phyloP scores from a whole-genome alignment of 2,797 vertebrate species.

The Tenualosa thibaudeaui region DNA sequence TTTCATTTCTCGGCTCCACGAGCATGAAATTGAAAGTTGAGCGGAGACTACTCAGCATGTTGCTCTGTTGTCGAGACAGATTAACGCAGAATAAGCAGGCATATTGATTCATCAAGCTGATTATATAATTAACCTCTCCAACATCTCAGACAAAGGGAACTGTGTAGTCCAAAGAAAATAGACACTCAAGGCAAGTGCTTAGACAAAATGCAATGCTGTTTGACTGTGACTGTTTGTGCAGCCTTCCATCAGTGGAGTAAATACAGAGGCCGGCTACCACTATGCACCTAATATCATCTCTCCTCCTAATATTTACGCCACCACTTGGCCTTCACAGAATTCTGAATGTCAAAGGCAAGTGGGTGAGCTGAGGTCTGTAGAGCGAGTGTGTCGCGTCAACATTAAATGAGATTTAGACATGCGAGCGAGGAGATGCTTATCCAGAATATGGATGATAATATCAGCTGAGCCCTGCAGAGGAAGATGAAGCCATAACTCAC shows the following conservation, averaged over 20 bases:
- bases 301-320: not conserved
- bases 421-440: slow-evolving; percentile 19
- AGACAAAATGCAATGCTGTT: not conserved
- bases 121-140: slow-evolving; percentile 18
- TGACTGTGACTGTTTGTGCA: not conserved
- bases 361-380: not conserved
- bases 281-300: not conserved
- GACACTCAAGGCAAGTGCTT: not conserved
- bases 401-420: slow-evolving; percentile 23
- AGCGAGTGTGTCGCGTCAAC: slow-evolving; percentile 19
- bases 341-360: slow-evolving; percentile 19
- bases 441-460: slow-evolving; percentile 22
- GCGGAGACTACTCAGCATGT: slow-evolving; percentile 41
- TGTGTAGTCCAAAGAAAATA: not conserved
- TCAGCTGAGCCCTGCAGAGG: not conserved
- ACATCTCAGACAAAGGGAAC: not conserved
- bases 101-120: slow-evolving; percentile 24
- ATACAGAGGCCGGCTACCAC: not conserved
- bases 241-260: not conserved
- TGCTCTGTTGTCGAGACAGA: slow-evolving; percentile 14
- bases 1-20: slow-evolving; percentile 50
- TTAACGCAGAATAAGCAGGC: slow-evolving; percentile 1
- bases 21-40: slow-evolving; percentile 54
- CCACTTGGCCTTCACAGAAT: not conserved
- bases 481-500: slow-evolving; percentile 19